Conservation (phyloP, 2,797 vertebrate genomes). For the Platalea minor region DNA sequence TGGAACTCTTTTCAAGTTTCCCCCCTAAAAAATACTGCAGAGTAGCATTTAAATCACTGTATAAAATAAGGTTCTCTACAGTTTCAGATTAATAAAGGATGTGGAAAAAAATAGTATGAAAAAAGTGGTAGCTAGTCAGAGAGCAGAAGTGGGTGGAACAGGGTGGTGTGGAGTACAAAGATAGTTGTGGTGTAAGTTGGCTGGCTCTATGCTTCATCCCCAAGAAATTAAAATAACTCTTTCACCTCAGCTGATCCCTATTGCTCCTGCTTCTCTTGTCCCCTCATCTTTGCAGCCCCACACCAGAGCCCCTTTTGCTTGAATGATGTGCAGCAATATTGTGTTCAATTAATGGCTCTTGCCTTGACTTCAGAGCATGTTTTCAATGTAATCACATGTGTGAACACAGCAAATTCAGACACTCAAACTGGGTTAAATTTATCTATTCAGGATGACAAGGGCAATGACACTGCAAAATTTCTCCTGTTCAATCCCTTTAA, state of each 20-base stretch:
- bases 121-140: not conserved
- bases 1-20: not conserved
- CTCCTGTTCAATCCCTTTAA: not conserved
- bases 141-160: not conserved
- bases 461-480: not conserved
- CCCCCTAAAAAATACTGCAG: not conserved
- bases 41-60: not conserved
- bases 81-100: not conserved
- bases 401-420: not conserved
- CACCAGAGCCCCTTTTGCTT: not conserved
- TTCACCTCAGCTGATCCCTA: not conserved
- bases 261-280: not conserved
- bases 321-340: not conserved
- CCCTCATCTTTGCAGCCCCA: not conserved
- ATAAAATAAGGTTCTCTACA: not conserved
- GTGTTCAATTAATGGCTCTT: not conserved
- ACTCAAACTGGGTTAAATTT: not conserved
- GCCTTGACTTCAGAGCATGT: not conserved
- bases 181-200: not conserved
- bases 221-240: not conserved
- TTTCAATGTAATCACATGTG: not conserved
- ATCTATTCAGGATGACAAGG: not conserved
- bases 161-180: not conserved
- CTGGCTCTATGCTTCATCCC: not conserved
- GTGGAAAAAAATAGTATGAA: not conserved